These are phyloP conservation scores for Rhopalosiphum maidis DNA, from an alignment of 1,140 invertebrate genomes.

Conservation along the genomic window DNA sequence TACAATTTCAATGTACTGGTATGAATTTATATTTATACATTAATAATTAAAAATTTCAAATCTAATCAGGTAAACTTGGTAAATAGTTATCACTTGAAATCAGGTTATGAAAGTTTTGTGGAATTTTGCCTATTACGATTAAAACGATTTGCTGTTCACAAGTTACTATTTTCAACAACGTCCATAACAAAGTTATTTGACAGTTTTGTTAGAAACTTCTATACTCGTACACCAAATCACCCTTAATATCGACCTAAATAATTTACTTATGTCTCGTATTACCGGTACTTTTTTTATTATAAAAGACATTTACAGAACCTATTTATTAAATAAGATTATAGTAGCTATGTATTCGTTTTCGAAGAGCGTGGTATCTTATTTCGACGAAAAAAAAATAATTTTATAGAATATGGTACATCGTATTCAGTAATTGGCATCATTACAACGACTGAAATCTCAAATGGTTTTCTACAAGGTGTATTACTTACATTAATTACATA, in stretches of 20 bases:
- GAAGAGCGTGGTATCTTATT: conserved; percentile 8
- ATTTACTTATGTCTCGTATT: background rate
- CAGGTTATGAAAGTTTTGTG: background rate
- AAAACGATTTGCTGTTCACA: background rate
- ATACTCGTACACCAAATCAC: conserved; percentile 3
- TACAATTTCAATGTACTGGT: background rate
- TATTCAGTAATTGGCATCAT: background rate
- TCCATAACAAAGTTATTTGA: conserved; percentile 20
- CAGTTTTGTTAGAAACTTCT: background rate
- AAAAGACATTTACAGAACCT: background rate
- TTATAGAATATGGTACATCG: background rate
- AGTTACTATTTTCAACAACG: conserved; percentile 21
- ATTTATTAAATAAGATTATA: conserved; percentile 21
- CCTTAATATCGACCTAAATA: background rate
- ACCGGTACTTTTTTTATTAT: background rate
- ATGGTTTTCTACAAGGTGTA: background rate
- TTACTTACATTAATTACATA: background rate
- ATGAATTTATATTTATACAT: background rate
- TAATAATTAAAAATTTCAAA: background rate
- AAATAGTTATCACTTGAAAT: background rate
- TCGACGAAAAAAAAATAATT: background rate
- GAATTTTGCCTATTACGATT: background rate
- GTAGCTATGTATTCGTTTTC: background rate
- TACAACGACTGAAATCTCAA: background rate
- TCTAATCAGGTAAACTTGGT: background rate